These are phyloP conservation scores for Epirrhoe alternata DNA, from an alignment of 2,888 invertebrate genomes.

Conservation along the genomic window DNA sequence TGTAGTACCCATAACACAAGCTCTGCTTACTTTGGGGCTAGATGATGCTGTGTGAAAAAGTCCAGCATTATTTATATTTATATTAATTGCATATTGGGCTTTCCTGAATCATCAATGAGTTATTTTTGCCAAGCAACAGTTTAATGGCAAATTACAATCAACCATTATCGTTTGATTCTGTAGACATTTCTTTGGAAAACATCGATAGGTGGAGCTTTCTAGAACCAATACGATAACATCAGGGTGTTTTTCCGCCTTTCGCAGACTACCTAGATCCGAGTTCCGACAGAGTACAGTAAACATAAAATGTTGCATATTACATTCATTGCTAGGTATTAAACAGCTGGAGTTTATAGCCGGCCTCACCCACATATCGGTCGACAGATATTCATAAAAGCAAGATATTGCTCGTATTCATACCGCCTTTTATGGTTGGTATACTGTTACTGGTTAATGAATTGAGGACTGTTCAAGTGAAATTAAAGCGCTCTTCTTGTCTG, in stretches of 20 bases:
- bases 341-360: constrained; percentile 62
- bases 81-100: too few relatives aligned
- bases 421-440: constrained; percentile 42
- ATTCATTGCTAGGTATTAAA: constrained; percentile 53
- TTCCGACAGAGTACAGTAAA: constrained; percentile 49
- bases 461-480: constrained; percentile 27
- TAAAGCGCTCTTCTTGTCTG: constrained; percentile 23
- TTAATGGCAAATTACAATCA: too few relatives aligned
- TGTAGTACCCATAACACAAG: too few relatives aligned
- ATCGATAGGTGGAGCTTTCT: background rate
- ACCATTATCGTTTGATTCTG: too few relatives aligned
- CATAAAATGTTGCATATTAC: constrained; percentile 55
- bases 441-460: constrained; percentile 41
- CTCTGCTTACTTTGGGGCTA: too few relatives aligned
- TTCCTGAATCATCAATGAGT: too few relatives aligned
- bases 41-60: too few relatives aligned
- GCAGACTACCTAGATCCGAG: constrained; percentile 18
- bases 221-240: background rate
- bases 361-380: constrained; percentile 56
- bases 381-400: constrained; percentile 52
- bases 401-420: constrained; percentile 46
- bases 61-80: too few relatives aligned
- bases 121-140: too few relatives aligned
- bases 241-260: background rate
- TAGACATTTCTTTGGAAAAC: background rate